Conservation (phyloP, 2,797 vertebrate genomes). For the Alexandromys oeconomus region DNA sequence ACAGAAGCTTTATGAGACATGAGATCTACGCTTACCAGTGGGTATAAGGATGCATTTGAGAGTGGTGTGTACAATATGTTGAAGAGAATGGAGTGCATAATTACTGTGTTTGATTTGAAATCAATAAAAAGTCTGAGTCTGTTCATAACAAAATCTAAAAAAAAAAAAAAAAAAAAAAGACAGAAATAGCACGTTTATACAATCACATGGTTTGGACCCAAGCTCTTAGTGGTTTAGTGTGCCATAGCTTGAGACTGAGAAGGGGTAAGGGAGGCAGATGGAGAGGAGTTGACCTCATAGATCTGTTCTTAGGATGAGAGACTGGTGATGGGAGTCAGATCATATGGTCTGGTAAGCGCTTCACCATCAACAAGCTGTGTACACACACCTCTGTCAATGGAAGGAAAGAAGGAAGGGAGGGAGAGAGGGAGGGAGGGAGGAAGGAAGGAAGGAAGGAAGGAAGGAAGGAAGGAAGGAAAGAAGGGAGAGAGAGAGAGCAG, state of each 20-base stretch:
- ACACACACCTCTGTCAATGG: neutral
- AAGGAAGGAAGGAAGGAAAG: neutral
- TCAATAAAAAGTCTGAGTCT: neutral
- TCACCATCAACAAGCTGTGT: neutral
- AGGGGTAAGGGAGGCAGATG: neutral
- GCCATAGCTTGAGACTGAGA: slow-evolving; percentile 31
- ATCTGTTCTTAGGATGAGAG: slow-evolving; percentile 70
- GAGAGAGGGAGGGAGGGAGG: neutral
- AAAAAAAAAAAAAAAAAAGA: too few relatives aligned
- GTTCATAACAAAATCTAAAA: neutral
- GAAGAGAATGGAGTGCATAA: neutral
- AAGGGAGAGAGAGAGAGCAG: too few relatives aligned
- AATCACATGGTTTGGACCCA: slow-evolving; percentile 58
- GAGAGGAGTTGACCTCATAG: slow-evolving; percentile 66
- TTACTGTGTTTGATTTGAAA: neutral
- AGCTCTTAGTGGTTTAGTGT: slow-evolving; percentile 55
- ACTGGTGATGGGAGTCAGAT: slow-evolving; percentile 24
- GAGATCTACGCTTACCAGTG: neutral
- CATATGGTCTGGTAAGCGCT: neutral
- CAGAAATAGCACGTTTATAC: slow-evolving; percentile 71
- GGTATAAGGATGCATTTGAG: neutral
- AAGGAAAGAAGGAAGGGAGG: neutral
- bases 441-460: neutral
- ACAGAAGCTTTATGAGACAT: neutral
- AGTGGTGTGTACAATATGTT: neutral